A percentile compares a stretch with the other conserved stretches of the same genome.
These are phyloP conservation scores for Euproctis similis DNA, from an alignment of 2,888 invertebrate species.

Conservation along the genomic window DNA sequence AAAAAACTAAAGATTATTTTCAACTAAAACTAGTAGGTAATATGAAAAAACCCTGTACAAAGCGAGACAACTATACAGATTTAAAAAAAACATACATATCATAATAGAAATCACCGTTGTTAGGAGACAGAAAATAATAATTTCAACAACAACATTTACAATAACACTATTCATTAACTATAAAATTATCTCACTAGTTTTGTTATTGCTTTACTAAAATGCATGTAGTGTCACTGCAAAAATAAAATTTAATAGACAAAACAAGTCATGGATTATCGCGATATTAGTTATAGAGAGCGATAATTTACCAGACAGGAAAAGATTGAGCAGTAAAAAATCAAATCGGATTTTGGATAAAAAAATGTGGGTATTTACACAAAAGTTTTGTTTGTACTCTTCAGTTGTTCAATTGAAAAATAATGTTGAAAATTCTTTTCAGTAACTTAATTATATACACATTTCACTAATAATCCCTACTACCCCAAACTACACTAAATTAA, in stretches of 20 bases:
- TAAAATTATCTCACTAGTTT: neutral
- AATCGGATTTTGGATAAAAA: too few species aligned
- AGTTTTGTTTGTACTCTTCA: too few species aligned
- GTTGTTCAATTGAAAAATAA: too few species aligned
- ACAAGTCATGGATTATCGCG: too few species aligned
- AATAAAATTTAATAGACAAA: too few species aligned
- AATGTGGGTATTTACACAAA: too few species aligned
- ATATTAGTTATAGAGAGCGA: too few species aligned
- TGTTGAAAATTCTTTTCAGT: slow-evolving; percentile 4
- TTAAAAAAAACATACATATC: slow-evolving; percentile 19
- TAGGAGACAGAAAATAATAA: slow-evolving; percentile 8
- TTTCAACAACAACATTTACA: neutral
- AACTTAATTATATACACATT: neutral
- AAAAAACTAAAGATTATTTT: too few species aligned
- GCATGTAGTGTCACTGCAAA: too few species aligned
- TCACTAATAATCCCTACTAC: too few species aligned
- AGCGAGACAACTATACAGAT: neutral
- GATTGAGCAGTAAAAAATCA: too few species aligned
- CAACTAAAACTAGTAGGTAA: neutral
- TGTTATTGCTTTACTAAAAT: slow-evolving; percentile 10
- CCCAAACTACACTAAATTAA: neutral
- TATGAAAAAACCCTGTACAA: neutral
- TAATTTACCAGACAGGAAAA: too few species aligned
- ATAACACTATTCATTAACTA: neutral
- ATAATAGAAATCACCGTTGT: slow-evolving; percentile 8